Conservation (phyloP, 1,140 invertebrate species). For the Brevipalpus yothersi region DNA sequence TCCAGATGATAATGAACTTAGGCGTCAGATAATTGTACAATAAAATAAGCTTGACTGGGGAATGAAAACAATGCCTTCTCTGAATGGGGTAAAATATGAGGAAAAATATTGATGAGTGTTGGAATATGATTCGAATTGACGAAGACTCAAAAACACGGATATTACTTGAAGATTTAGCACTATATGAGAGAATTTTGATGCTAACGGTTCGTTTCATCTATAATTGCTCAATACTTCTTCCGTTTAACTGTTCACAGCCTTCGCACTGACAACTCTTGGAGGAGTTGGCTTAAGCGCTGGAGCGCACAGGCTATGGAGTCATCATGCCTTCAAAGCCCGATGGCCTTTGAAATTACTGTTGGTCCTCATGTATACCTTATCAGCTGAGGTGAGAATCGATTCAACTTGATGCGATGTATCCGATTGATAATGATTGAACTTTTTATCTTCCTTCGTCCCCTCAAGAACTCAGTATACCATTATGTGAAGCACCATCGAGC, state of each 20-base stretch:
- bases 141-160: too few relatives aligned
- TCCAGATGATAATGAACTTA: too few relatives aligned
- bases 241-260: background rate
- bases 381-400: background rate
- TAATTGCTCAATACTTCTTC: background rate
- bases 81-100: too few relatives aligned
- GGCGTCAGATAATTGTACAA: too few relatives aligned
- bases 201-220: background rate
- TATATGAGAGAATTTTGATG: background rate
- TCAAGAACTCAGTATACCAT: slow-evolving; percentile 28
- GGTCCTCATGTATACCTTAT: slow-evolving; percentile 16
- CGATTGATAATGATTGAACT: background rate
- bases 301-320: slow-evolving; percentile 27
- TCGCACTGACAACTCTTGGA: background rate
- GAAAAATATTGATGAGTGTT: too few relatives aligned
- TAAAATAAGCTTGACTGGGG: too few relatives aligned
- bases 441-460: background rate
- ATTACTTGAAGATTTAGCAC: too few relatives aligned
- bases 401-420: background rate
- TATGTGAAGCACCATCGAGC: slow-evolving; percentile 61
- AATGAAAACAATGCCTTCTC: too few relatives aligned
- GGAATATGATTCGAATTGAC: too few relatives aligned
- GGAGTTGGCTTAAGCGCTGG: slow-evolving; percentile 27
- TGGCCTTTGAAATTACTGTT: slow-evolving; percentile 23
- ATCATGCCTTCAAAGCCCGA: slow-evolving; percentile 27